Evolutionary conservation across 1,140 invertebrate species (phyloP).

Genomic region (Zaprionus africanus): DNA sequence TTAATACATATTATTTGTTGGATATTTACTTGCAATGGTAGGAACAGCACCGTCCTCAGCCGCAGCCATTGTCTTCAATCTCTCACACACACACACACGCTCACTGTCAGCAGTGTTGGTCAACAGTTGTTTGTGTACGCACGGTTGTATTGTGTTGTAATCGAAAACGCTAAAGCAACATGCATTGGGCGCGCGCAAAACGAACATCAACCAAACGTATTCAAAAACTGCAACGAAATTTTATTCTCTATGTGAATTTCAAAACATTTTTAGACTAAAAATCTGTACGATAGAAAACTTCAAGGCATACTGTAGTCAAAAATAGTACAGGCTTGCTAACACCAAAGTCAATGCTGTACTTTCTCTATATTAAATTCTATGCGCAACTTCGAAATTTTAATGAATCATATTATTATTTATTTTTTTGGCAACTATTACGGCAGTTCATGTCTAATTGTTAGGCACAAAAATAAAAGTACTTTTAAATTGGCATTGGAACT

Average conservation of each 20-base stretch:
- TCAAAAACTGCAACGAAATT: slow-evolving; percentile 77
- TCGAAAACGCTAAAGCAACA: slow-evolving; percentile 63
- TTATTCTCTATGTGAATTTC: slow-evolving; percentile 76
- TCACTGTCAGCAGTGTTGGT: slow-evolving; percentile 66
- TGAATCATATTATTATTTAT: slow-evolving; percentile 31
- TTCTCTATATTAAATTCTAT: slow-evolving; percentile 56
- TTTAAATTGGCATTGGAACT: slow-evolving; percentile 71
- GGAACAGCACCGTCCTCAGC: slow-evolving; percentile 84
- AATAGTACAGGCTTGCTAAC: slow-evolving; percentile 11
- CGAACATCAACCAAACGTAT: slow-evolving; percentile 74
- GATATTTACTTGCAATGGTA: slow-evolving; percentile 83
- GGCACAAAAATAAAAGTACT: slow-evolving; percentile 61
- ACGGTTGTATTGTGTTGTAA: slow-evolving; percentile 60
- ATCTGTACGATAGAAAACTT: slow-evolving; percentile 35
- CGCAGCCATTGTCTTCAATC: slow-evolving; percentile 84
- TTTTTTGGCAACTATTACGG: slow-evolving; percentile 70
- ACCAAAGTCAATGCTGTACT: slow-evolving; percentile 23
- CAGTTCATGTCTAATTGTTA: slow-evolving; percentile 55
- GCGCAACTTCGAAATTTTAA: slow-evolving; percentile 32
- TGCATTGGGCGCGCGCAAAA: slow-evolving; percentile 63
- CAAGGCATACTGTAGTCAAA: slow-evolving; percentile 21
- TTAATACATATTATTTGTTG: slow-evolving; percentile 12
- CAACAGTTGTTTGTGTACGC: slow-evolving; percentile 60
- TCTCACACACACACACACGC: slow-evolving; percentile 51
- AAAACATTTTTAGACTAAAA: slow-evolving; percentile 77